These are phyloP conservation scores for Pipistrellus pygmaeus DNA, from an alignment of 2,797 vertebrate genomes.

Conservation along the genomic window DNA sequence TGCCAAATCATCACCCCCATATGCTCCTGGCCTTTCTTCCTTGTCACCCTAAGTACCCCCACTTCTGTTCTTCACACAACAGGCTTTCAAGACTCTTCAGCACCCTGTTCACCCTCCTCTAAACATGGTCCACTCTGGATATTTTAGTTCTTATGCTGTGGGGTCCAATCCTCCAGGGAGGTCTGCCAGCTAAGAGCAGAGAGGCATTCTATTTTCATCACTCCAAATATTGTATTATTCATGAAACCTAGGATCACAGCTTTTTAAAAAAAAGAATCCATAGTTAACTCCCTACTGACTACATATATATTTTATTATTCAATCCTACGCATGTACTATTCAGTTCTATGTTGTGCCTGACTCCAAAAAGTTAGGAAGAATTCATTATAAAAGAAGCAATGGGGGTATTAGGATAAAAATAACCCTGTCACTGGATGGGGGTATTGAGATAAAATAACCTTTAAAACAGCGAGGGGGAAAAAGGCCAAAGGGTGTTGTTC, in stretches of 20 bases:
- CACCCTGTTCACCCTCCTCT: neutral
- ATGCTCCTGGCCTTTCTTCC: neutral
- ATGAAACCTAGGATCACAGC: neutral
- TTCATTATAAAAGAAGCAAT: neutral
- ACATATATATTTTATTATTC: neutral
- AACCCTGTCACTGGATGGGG: neutral
- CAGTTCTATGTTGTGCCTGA: neutral
- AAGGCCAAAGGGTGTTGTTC: neutral
- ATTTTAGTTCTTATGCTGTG: neutral
- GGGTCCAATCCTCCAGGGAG: neutral
- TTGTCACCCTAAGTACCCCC: neutral
- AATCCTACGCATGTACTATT: neutral
- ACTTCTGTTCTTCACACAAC: neutral
- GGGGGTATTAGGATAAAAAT: neutral
- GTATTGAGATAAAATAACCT: neutral
- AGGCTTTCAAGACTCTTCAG: neutral
- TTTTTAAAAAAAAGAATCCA: neutral
- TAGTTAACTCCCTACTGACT: neutral
- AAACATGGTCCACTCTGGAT: neutral
- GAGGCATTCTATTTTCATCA: neutral
- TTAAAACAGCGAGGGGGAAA: neutral
- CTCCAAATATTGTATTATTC: neutral
- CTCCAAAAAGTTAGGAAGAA: neutral
- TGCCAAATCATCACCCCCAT: neutral
- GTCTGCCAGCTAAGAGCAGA: neutral